A percentile compares a stretch with the other conserved stretches of the same genome.
Evolutionary conservation across 2,113 vertebrate genomes (phyloP).

Genomic region (Scytalopus superciliaris): DNA sequence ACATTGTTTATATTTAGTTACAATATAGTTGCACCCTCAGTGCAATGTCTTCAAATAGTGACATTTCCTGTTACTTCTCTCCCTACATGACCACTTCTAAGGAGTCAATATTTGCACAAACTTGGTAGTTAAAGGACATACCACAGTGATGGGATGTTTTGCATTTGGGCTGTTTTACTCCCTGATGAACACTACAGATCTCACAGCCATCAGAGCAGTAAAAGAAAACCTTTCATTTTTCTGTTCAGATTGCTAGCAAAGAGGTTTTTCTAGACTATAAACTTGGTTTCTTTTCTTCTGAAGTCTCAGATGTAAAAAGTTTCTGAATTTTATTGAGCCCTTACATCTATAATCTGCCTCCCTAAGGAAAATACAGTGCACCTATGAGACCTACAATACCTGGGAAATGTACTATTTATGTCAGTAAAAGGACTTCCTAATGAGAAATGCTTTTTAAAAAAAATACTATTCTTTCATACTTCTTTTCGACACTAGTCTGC

Average conservation of each 20-base stretch:
- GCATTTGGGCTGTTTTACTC: not conserved
- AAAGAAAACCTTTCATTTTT: not conserved
- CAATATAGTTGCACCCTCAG: too few species aligned
- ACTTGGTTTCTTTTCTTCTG: not conserved
- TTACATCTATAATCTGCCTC: not conserved
- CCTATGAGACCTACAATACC: not conserved
- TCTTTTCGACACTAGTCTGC: not conserved
- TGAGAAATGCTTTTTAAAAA: not conserved
- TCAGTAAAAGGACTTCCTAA: not conserved
- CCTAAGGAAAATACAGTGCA: not conserved
- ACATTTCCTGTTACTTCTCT: not conserved
- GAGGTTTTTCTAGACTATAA: not conserved
- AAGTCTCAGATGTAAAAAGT: not conserved
- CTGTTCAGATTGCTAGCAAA: not conserved
- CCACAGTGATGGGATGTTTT: rapidly evolving
- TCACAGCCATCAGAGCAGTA: rapidly evolving
- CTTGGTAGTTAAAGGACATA: not conserved
- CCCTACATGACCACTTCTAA: not conserved
- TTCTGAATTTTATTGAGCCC: not conserved
- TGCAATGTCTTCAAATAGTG: not conserved
- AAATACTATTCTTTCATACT: not conserved
- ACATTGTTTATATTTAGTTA: rapidly evolving
- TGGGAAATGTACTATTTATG: not conserved
- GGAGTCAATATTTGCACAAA: not conserved
- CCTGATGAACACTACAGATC: not conserved